These are phyloP conservation scores for Chloroclysta siterata DNA, from an alignment of 2,888 invertebrate genomes.

Conservation along the genomic window DNA sequence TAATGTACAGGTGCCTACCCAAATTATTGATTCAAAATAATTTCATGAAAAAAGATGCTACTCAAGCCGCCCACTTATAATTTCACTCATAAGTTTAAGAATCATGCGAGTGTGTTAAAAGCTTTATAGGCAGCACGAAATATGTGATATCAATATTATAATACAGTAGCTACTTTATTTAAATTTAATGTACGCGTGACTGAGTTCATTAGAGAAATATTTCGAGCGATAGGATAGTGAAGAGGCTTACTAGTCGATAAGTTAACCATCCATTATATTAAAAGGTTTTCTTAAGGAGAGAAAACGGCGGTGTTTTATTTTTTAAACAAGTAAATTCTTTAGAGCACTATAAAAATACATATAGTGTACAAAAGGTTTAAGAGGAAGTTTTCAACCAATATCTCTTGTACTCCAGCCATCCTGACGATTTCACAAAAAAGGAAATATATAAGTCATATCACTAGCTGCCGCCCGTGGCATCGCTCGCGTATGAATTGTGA, in stretches of 20 bases:
- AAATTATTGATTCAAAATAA: too few species aligned
- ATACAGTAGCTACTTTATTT: slow-evolving; percentile 81
- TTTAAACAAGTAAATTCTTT: too few species aligned
- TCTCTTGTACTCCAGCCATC: too few species aligned
- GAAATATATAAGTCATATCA: too few species aligned
- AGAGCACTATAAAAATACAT: too few species aligned
- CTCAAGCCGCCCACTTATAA: not conserved
- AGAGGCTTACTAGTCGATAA: slow-evolving; percentile 38
- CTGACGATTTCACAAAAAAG: too few species aligned
- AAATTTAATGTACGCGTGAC: slow-evolving; percentile 81
- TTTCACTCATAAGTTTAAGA: not conserved
- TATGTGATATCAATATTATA: slow-evolving; percentile 81
- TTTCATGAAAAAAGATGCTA: not conserved
- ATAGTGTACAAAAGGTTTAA: too few species aligned
- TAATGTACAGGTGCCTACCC: too few species aligned
- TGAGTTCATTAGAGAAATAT: slow-evolving; percentile 75
- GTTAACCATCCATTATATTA: slow-evolving; percentile 40
- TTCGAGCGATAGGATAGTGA: slow-evolving; percentile 63
- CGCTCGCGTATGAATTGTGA: too few species aligned
- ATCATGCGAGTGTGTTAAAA: slow-evolving; percentile 16
- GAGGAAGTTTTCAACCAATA: too few species aligned
- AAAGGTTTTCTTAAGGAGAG: slow-evolving; percentile 36
- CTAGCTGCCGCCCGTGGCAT: too few species aligned
- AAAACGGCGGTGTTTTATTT: slow-evolving; percentile 18
- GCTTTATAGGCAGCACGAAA: slow-evolving; percentile 64